These are phyloP conservation scores for Elymnias hypermnestra DNA, from an alignment of 1,140 invertebrate genomes.

Conservation along the genomic window DNA sequence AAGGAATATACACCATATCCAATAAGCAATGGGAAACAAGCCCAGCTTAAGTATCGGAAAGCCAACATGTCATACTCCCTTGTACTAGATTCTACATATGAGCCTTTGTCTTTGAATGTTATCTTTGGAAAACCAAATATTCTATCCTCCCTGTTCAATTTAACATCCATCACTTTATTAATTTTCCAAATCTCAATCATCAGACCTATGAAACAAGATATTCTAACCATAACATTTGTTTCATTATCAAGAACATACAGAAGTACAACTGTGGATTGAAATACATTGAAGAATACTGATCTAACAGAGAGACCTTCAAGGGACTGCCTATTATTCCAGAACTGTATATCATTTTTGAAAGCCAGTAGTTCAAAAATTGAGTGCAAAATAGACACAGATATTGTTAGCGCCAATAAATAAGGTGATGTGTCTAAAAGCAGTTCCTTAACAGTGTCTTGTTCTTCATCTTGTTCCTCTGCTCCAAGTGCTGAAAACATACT, in stretches of 20 bases:
- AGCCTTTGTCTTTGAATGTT: slow-evolving; percentile 94
- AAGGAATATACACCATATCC: slow-evolving; percentile 97
- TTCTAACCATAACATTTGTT: slow-evolving; percentile 95
- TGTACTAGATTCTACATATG: slow-evolving; percentile 96
- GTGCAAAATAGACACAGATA: slow-evolving; percentile 95
- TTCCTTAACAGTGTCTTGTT: slow-evolving; percentile 98
- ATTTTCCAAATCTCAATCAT: slow-evolving; percentile 99
- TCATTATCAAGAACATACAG: slow-evolving; percentile 99
- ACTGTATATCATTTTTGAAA: slow-evolving; percentile 99
- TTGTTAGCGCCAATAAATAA: slow-evolving; percentile 93
- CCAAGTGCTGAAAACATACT: slow-evolving; percentile 80
- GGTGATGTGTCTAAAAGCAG: slow-evolving; percentile 98
- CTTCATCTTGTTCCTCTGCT: slow-evolving; percentile 87
- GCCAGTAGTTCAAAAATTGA: slow-evolving; percentile 98
- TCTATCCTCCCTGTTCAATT: slow-evolving; percentile 85
- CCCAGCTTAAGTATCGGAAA: slow-evolving; percentile 97
- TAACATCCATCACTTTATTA: slow-evolving; percentile 94
- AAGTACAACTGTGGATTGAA: slow-evolving; percentile 96
- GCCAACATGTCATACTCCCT: slow-evolving; percentile 96
- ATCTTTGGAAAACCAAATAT: slow-evolving; percentile 90
- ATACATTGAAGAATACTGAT: slow-evolving; percentile 99
- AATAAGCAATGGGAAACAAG: slow-evolving; percentile 93
- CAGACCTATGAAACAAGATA: slow-evolving; percentile 94
- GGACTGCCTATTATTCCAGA: slow-evolving; percentile 98
- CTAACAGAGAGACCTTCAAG: slow-evolving; percentile 98